Base-by-base conservation (phyloP, 30 jellyfish, hydroid and myxozoan species). In the Chironex yamaguchii region DNA sequence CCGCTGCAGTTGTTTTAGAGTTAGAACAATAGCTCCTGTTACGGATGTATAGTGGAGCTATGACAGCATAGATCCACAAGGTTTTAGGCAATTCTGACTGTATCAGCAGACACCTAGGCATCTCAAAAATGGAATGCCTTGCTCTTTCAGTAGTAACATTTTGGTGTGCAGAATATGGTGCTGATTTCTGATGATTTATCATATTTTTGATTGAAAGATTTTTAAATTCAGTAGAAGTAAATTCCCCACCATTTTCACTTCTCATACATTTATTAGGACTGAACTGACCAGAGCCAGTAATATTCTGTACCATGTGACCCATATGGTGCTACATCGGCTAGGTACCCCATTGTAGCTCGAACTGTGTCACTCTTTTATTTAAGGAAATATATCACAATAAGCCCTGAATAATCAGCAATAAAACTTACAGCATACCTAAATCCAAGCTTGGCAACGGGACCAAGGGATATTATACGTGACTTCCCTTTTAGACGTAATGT, bases 31-130 rank as follows among this genome's bases (percentile, higher is more conserved):
- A 71, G 75, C 92, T 30, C 13, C 92, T 64, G 54, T 81, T 81
- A 21, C 92, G n/a, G 3, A 81, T 33, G 30, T 73, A 74, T 36
- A 71, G 27, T 3, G 94, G 85, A 23, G 33, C 50, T 71, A 48
- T 73, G 2, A 74, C 86, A 2, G 94, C 94, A 72, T 84, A 84
- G 3, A 72, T 42, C 94, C 94, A 84, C 1, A 84, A n/a, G 17
- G 84, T 6, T 51, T 84, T 84, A 2, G 94, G 94, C 23, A 84
- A 36, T 1, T 51, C 36, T 12, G 92, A 70, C 26, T 69, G 91
- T 6, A 81, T 26, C 13, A 69, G 22, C 22, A 81, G 33, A n/a
- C 90, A 54, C 25, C 84, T 70, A 6, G 77, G 33, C 84, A 70
- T 34, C 6, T 70, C 78, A 31, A 70, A 34, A 3, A 70, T 2